Evolutionary conservation across 2,888 invertebrate species (phyloP).

Genomic region (Lepeophtheirus nordmannii): DNA sequence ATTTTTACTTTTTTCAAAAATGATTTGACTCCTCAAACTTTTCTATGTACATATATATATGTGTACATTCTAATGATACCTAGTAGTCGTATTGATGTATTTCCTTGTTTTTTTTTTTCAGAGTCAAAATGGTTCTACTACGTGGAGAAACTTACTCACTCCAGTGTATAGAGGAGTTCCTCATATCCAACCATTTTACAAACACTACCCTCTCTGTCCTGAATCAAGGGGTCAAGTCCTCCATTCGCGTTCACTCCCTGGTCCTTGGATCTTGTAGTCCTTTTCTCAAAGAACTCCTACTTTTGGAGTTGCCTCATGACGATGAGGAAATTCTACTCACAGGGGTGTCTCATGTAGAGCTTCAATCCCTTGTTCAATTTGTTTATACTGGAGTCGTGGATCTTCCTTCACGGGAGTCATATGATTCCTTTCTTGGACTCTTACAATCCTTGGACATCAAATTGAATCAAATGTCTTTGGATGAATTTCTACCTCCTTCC

Average conservation of each 20-base stretch:
- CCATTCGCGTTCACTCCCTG: not conserved
- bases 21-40: too few species aligned
- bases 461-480: not conserved
- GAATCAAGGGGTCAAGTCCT: not conserved
- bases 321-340: not conserved
- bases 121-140: not conserved
- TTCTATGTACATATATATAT: not conserved
- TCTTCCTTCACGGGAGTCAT: not conserved
- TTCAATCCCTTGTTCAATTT: not conserved
- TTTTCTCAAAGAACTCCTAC: not conserved
- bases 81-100: too few species aligned
- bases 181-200: not conserved
- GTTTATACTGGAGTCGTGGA: not conserved
- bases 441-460: not conserved
- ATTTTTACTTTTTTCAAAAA: not conserved
- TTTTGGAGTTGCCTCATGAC: not conserved
- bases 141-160: not conserved
- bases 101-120: not conserved
- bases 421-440: not conserved
- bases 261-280: not conserved
- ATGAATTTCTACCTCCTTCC: too few species aligned
- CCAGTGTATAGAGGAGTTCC: not conserved
- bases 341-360: not conserved
- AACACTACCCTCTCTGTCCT: not conserved
- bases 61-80: not conserved